Conservation (phyloP, 1,140 invertebrate species). For the Drosophila carrolli region DNA sequence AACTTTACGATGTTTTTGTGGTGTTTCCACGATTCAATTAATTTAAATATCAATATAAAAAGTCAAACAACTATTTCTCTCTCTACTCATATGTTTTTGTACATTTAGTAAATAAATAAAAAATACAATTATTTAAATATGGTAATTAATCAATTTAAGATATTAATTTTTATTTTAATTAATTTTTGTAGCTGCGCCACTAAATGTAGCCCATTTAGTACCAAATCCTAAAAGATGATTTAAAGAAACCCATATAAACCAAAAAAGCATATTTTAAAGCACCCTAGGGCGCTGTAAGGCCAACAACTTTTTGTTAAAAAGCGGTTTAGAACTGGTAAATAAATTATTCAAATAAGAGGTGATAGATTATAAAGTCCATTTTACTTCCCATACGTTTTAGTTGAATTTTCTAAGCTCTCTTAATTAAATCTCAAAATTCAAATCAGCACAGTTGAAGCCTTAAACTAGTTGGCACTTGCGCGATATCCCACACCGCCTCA, state of each 20-base stretch:
- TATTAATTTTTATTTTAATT: neutral
- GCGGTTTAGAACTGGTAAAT: neutral
- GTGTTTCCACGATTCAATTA: neutral
- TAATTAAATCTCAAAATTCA: slow-evolving; percentile 22
- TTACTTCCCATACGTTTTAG: neutral
- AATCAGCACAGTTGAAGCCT: slow-evolving; percentile 13
- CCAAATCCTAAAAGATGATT: too few species aligned
- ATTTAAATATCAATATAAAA: neutral
- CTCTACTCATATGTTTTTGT: too few species aligned
- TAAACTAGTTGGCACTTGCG: slow-evolving; percentile 22
- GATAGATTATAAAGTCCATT: neutral
- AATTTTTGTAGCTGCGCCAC: neutral
- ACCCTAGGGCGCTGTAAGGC: neutral
- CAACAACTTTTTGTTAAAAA: neutral
- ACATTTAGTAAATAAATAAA: neutral
- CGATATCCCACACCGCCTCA: slow-evolving; percentile 31
- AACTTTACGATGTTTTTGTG: neutral
- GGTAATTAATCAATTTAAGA: neutral
- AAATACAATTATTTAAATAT: too few species aligned
- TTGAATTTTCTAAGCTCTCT: neutral
- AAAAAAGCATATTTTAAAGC: neutral
- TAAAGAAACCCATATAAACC: too few species aligned
- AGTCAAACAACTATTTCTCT: neutral
- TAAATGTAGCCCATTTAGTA: too few species aligned
- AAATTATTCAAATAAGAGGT: neutral